phyloP scores from a whole-genome alignment of 2,797 vertebrate genomes.

The Momotus momota region DNA sequence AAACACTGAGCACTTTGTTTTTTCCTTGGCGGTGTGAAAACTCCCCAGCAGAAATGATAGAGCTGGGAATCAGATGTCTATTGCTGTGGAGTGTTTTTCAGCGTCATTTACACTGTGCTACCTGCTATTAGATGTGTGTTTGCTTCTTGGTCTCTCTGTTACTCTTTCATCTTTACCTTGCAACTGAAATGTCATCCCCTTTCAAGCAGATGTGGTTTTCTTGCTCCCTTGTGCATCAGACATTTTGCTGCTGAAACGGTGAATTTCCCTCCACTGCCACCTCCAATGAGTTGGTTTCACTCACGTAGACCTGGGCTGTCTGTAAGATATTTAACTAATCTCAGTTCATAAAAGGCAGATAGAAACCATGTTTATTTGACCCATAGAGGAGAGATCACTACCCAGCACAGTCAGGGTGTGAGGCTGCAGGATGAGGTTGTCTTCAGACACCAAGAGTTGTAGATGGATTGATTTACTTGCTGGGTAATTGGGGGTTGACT shows the following conservation, averaged over 20 bases:
- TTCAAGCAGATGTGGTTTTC: neutral
- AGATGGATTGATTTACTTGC: neutral
- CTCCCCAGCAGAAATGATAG: neutral
- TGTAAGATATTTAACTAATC: neutral
- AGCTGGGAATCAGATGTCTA: neutral
- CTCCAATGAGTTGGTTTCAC: neutral
- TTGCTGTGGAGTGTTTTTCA: neutral
- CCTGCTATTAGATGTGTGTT: neutral
- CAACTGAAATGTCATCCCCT: neutral
- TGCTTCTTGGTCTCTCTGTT: neutral
- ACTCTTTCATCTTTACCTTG: neutral
- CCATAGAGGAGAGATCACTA: neutral
- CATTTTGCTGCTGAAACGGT: neutral
- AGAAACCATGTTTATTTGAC: neutral
- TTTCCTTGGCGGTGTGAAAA: neutral
- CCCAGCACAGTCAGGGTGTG: neutral
- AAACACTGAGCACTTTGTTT: neutral
- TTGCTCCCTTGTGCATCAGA: neutral
- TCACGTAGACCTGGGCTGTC: accelerated
- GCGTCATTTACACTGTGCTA: neutral
- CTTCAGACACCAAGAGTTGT: neutral
- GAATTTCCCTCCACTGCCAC: neutral
- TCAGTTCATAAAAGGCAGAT: neutral
- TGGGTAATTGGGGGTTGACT: neutral
- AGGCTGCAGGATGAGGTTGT: neutral